Conservation (phyloP, 1,140 invertebrate genomes). For the Drosophila punjabiensis region DNA sequence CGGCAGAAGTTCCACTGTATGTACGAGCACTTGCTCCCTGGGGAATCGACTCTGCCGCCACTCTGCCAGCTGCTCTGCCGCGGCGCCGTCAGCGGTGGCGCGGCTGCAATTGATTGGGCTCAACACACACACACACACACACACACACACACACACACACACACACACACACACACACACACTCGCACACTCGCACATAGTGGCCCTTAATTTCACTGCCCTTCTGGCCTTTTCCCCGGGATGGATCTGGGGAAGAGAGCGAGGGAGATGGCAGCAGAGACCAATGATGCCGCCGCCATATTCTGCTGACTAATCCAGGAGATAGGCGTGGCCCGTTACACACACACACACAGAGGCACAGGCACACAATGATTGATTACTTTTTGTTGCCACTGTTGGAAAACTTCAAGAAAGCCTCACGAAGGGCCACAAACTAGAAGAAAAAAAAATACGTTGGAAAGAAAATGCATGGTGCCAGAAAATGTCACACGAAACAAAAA, state of each 20-base stretch:
- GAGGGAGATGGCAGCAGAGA: conserved; percentile 53
- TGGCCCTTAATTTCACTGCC: conserved; percentile 48
- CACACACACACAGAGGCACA: conserved; percentile 36
- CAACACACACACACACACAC: conserved; percentile 29
- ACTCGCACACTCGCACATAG: conserved; percentile 22
- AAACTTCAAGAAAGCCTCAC: conserved; percentile 78
- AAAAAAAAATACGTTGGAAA: conserved; percentile 32
- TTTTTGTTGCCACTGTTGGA: conserved; percentile 76
- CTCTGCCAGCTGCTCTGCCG: conserved; percentile 41
- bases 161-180: conserved; percentile 1
- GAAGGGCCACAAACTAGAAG: conserved; percentile 35
- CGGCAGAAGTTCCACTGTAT: conserved; percentile 8
- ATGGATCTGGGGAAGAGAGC: conserved; percentile 27
- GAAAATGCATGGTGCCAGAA: conserved; percentile 51
- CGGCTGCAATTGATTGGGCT: conserved; percentile 82
- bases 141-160: conserved; percentile 5
- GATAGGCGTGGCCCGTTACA: conserved; percentile 81
- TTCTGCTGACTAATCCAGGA: conserved; percentile 85
- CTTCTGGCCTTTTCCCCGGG: conserved; percentile 17
- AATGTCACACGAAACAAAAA: conserved; percentile 66
- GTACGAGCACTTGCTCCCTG: conserved; percentile 45
- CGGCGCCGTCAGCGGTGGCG: conserved; percentile 53
- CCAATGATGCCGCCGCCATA: conserved; percentile 82
- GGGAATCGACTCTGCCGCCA: conserved; percentile 46
- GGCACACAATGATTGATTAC: conserved; percentile 80